phyloP scores from a whole-genome alignment of 2,797 vertebrate species.

The Tachyglossus aculeatus region DNA sequence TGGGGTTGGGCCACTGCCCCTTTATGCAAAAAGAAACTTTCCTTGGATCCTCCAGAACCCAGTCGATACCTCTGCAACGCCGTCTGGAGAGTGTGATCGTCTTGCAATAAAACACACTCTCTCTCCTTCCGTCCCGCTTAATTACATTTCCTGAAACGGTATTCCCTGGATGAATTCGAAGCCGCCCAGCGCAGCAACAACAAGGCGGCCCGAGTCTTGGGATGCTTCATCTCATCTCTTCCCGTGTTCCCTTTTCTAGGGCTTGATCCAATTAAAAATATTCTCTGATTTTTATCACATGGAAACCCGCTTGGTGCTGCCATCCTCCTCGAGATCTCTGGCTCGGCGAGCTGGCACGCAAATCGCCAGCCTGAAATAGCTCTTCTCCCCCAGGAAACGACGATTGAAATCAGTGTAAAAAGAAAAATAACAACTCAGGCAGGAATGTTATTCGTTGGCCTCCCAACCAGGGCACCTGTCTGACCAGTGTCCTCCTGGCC shows the following conservation, averaged over 20 bases:
- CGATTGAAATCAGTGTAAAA: not conserved
- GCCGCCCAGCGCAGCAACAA: not conserved
- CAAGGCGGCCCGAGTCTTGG: not conserved
- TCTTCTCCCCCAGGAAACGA: not conserved
- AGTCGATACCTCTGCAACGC: not conserved
- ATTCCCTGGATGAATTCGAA: slow-evolving; percentile 7
- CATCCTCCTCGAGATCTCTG: not conserved
- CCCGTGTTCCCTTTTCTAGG: not conserved
- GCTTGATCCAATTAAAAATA: not conserved
- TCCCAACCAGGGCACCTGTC: too few relatives aligned
- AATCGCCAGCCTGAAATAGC: slow-evolving; percentile 25
- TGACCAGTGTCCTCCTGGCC: too few relatives aligned
- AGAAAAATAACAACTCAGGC: not conserved
- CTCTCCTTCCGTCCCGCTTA: slow-evolving; percentile 12
- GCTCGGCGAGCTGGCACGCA: slow-evolving; percentile 13
- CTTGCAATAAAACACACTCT: not conserved
- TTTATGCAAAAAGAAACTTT: not conserved
- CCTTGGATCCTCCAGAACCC: slow-evolving; percentile 8
- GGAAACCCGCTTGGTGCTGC: not conserved
- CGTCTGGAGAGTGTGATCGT: not conserved
- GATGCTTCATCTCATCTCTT: not conserved
- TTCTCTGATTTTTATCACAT: not conserved
- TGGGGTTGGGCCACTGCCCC: not conserved
- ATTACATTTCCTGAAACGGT: not conserved
- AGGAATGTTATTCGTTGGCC: not conserved